Evolutionary conservation across 2,113 vertebrate species (phyloP).

Genomic region (Bagarius yarrelli): DNA sequence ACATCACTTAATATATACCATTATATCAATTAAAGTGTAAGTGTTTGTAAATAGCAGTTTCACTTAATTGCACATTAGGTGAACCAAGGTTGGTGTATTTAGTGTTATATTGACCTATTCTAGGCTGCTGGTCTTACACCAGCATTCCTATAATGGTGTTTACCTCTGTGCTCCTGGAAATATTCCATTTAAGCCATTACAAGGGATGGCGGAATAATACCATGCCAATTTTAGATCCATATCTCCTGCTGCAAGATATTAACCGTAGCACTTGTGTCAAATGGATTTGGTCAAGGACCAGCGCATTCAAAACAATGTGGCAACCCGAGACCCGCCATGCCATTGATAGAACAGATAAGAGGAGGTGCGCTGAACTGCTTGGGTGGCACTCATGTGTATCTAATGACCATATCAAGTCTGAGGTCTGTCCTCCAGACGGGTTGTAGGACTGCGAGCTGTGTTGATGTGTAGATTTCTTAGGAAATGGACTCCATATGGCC

Average conservation of each 20-base stretch:
- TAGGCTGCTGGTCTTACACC: background rate
- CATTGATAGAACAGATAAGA: constrained; percentile 48
- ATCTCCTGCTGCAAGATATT: constrained; percentile 51
- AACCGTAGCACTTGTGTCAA: constrained; percentile 47
- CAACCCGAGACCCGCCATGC: constrained; percentile 40
- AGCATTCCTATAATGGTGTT: constrained; percentile 22
- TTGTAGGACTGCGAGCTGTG: constrained; percentile 27
- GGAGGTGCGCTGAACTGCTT: constrained; percentile 37
- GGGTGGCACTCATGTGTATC: constrained; percentile 29
- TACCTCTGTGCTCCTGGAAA: constrained; percentile 29
- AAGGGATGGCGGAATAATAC: constrained; percentile 17
- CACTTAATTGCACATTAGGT: constrained; percentile 16
- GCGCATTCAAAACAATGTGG: constrained; percentile 50
- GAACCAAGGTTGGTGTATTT: background rate
- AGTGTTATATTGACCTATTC: background rate
- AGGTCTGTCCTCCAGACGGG: constrained; percentile 40
- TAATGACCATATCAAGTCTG: constrained; percentile 50
- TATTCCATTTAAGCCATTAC: constrained; percentile 22
- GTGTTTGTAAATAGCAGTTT: constrained; percentile 2
- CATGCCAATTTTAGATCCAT: constrained; percentile 43
- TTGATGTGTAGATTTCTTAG: constrained; percentile 46
- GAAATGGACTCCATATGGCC: constrained; percentile 60
- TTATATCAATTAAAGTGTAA: background rate
- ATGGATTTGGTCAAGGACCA: constrained; percentile 53
- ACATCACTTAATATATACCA: background rate